Base-by-base conservation (phyloP, 64 coral and sea anemone species). In the Actinia tenebrosa region DNA sequence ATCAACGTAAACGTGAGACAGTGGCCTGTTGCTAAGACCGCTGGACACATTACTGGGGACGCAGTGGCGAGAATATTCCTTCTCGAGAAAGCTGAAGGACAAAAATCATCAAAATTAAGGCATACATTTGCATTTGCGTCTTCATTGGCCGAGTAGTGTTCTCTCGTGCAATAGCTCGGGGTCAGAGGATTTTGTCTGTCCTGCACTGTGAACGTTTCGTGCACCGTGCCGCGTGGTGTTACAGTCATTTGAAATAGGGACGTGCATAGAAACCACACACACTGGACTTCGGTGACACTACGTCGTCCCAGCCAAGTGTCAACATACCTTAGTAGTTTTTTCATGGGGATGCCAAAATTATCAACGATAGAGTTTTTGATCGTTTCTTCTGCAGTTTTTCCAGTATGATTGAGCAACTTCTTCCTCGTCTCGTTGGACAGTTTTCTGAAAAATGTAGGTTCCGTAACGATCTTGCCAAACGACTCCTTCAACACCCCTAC, bases 11-110 rank as follows among this genome's bases (percentile, higher is more conserved):
- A 92, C 50, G 55, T 92, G 81, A 20, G 78, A 64, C 16, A 92
- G 37, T 15, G 90, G 90, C 19, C 86, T 86, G 37, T 52, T 72
- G 6, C 84, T 77, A 20, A 92, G 80, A 46, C 90, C 90, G 27
- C 90, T 87, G 61, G 90, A 92, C 60, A 92, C 90, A 77, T 87
- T 87, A 37, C 85, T 92, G 23, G 90, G 85, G 64, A 92, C 90
- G 22, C 90, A 92, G 54, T 87, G 86, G 47, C 61, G 75, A 22
- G 68, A 69, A 79, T 92, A 61, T 44, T 92, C 90, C 1, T 16
- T 55, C 42, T 92, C 86, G 3, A 92, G 85, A 37, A 87, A 92
- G 44, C 90, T 92, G 43, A 45, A 69, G 56, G 79, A 81, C 7
- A 10, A 5, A 11, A 68, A 4, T 60, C 19, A 44, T 2, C 44